Base-by-base conservation (phyloP, 2,113 vertebrate genomes). In the Menidia beryllina region DNA sequence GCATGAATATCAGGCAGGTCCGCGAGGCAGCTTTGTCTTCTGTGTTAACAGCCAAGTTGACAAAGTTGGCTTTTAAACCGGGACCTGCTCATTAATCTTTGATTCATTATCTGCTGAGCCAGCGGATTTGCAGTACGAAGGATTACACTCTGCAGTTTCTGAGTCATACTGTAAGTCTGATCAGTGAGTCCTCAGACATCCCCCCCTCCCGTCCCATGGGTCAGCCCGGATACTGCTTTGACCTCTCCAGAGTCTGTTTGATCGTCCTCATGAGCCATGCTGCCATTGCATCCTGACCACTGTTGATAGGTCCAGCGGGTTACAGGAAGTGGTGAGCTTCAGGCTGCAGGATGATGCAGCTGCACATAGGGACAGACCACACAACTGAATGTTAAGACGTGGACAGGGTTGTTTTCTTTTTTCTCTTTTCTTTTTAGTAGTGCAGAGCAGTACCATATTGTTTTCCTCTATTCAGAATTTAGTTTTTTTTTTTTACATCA, bases 261-360 rank as follows among this genome's bases (percentile, higher is more conserved):
- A 83, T 84, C 48, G 11, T 83, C 73, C 81, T 69, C 57, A 70
- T 81, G 49, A 73, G 58, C 72, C 67, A 59, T 66, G 58, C 75
- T 79, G 21, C 66, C 51, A 59, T 80, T 69, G 15, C 54, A 81
- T 85, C 84, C 81, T 82, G 85, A 75, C 71, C 71, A 69, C 59
- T 7, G n/a, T 69, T n/a, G 55, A 78, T 77, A 51, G 26, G 21
- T 45, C 71, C 79, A 73, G 82, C 53, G 83, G 79, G 68, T 69
- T 70, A 70, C 79, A 88, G 85, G 75, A 88, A 84, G 72, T 81
- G 59, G 75, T 69, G 75, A 69, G 62, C 58, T 67, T 69, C 19
- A 67, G 51, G 47, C 70, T 82, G 47, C 53, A 75, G 52, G 58
- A 19, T 81, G 72, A 85, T 75, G 65, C 60, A 81, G 49, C 56